phyloP scores from a whole-genome alignment of 2,113 vertebrate species.

The Chaetops frenatus region DNA sequence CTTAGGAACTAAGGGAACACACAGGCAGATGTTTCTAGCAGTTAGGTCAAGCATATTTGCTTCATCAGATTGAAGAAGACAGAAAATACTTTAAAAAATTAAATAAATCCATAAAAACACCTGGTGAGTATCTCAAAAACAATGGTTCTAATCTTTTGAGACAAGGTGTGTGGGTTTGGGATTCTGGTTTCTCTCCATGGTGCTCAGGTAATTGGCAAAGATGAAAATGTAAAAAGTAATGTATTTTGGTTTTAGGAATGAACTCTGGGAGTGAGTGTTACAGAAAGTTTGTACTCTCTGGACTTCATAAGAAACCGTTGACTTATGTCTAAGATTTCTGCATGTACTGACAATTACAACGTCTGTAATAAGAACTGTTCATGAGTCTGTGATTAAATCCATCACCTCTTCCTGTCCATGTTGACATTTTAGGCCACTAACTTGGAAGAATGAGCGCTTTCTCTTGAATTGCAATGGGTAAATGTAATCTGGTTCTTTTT shows the following conservation, averaged over 20 bases:
- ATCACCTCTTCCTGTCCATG: not conserved
- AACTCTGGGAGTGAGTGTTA: not conserved
- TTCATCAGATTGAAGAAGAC: not conserved
- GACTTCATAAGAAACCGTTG: not conserved
- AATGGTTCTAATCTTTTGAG: not conserved
- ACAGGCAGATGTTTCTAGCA: not conserved
- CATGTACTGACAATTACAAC: not conserved
- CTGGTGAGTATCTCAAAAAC: not conserved
- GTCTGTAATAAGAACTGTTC: not conserved
- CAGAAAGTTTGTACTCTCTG: not conserved
- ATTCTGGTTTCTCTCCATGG: not conserved
- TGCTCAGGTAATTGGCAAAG: not conserved
- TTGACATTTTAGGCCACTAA: not conserved
- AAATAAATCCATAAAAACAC: not conserved
- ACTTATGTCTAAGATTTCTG: not conserved
- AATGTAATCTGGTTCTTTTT: not conserved
- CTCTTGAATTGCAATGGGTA: not conserved
- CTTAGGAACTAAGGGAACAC: not conserved
- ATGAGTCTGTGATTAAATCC: not conserved
- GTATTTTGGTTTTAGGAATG: not conserved
- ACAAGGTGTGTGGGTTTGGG: not conserved
- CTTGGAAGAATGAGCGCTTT: not conserved
- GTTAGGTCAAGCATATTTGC: not conserved
- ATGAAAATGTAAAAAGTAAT: not conserved
- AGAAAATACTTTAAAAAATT: not conserved